Evolutionary conservation across 2,888 invertebrate species (phyloP).

Genomic region (Loripinus fragilis): DNA sequence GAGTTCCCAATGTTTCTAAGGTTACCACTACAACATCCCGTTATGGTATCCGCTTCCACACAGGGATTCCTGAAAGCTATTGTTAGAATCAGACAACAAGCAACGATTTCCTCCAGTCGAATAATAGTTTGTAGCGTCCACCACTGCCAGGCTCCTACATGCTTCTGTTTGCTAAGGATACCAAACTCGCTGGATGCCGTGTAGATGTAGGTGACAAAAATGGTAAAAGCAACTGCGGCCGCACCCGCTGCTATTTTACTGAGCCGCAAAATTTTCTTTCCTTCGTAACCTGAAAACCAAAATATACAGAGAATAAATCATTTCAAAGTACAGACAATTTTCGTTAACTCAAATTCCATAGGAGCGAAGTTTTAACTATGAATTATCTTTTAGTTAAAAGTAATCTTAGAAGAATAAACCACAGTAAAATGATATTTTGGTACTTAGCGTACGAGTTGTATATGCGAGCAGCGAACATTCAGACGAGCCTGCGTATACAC

Average conservation of each 20-base stretch:
- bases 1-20: no score
- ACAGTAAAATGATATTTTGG: no score
- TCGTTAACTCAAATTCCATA: no score
- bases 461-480: no score
- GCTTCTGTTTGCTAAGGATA: conserved; percentile 59
- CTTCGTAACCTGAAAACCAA: conserved; percentile 49
- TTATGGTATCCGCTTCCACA: neutral
- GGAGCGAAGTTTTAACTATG: no score
- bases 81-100: conserved; percentile 44
- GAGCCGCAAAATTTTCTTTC: conserved; percentile 48
- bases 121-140: conserved; percentile 67
- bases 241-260: conserved; percentile 48
- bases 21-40: neutral
- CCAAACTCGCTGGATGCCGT: conserved; percentile 64
- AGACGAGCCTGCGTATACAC: no score
- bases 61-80: conserved; percentile 52
- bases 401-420: no score
- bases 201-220: conserved; percentile 63
- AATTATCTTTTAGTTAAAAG: no score
- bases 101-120: conserved; percentile 63
- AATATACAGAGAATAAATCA: no score
- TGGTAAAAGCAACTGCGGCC: conserved; percentile 53
- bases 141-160: conserved; percentile 71
- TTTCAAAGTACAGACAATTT: no score
- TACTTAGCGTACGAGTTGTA: no score